phyloP scores from a whole-genome alignment of 1,140 invertebrate genomes.

The Triops longicaudatus region DNA sequence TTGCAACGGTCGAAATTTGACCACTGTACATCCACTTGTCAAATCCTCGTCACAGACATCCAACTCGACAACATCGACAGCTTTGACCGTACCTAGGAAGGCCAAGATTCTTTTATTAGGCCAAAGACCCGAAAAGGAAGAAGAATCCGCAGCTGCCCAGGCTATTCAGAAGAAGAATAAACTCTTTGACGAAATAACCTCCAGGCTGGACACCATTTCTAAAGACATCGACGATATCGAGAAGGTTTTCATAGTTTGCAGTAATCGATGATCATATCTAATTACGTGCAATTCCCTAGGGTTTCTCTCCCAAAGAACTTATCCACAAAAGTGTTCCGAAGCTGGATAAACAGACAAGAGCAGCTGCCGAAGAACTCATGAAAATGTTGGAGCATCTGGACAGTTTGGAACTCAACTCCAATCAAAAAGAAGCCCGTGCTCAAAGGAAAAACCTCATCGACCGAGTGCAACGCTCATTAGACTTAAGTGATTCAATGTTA shows the following conservation, averaged over 20 bases:
- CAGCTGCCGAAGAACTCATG: neutral
- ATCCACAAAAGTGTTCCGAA: neutral
- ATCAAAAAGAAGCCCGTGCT: neutral
- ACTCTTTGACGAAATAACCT: neutral
- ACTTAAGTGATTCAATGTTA: neutral
- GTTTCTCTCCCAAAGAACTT: neutral
- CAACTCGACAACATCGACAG: neutral
- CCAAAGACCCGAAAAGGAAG: neutral
- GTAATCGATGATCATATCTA: neutral
- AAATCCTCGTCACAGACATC: neutral
- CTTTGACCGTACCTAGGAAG: neutral
- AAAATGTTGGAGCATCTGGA: neutral
- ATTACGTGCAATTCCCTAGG: neutral
- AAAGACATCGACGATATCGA: neutral
- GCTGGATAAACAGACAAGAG: neutral
- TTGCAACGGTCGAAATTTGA: neutral
- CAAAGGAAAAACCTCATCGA: constrained; percentile 4
- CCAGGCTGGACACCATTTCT: neutral
- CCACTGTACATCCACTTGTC: neutral
- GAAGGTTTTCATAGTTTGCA: neutral
- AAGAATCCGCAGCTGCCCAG: neutral
- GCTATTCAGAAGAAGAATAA: neutral
- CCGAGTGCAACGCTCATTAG: neutral
- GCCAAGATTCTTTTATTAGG: neutral
- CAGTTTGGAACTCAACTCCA: neutral